These are phyloP conservation scores for Aix galericulata DNA, from an alignment of 2,113 vertebrate species.

Conservation along the genomic window DNA sequence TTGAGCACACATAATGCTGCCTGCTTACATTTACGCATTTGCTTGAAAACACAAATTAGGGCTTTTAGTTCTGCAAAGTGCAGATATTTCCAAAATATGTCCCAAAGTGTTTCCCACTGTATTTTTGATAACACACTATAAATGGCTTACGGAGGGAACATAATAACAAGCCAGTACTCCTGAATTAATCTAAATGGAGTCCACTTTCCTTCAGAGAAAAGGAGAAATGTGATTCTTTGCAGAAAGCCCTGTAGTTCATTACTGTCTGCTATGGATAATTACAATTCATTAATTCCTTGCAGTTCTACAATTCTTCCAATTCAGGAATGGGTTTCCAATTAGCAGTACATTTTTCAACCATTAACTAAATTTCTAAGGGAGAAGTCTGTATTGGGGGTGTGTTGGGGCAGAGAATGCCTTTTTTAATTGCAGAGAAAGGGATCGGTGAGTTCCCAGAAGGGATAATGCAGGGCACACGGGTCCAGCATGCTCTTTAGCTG, in stretches of 20 bases:
- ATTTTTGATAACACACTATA: not conserved
- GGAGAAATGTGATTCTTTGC: not conserved
- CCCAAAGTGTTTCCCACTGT: not conserved
- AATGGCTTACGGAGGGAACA: constrained; percentile 4
- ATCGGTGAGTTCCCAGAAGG: not conserved
- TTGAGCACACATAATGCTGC: not conserved
- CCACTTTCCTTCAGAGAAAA: not conserved
- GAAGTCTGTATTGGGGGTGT: not conserved
- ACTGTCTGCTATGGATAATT: constrained; percentile 36
- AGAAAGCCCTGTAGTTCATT: constrained; percentile 18
- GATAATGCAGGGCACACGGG: not conserved
- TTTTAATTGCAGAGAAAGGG: not conserved
- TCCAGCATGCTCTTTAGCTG: not conserved
- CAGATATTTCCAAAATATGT: not conserved
- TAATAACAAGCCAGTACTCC: not conserved
- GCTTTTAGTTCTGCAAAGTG: not conserved
- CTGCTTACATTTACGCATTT: not conserved
- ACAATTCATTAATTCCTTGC: not conserved
- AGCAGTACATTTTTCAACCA: not conserved
- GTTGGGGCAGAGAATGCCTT: not conserved
- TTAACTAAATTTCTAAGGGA: not conserved
- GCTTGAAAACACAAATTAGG: not conserved
- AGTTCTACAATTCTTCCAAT: not conserved
- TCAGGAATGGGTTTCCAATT: not conserved
- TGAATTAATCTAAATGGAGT: constrained; percentile 39